Evolutionary conservation across 2,113 vertebrate species (phyloP), one percentile per base, ranked within the genome.

Genomic region (Dicrurus megarhynchus): DNA sequence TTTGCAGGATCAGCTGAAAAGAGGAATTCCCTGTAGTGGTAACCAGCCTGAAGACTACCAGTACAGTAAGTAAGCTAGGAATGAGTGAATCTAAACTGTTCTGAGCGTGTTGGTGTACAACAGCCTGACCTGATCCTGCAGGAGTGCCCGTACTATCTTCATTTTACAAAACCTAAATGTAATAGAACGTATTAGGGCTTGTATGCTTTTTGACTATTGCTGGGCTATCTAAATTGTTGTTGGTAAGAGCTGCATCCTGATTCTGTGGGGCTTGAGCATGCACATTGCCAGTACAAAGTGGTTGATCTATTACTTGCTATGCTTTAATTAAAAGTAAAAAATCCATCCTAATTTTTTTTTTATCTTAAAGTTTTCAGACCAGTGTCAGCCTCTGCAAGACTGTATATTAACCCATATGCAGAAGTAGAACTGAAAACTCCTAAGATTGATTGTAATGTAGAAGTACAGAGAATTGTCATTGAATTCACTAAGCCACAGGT

Each of bases 401-500:
- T 99, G 21, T 98, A 98, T 96, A 99, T 99, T 93, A 99, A 99
- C 94, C 99, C 99, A 3, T 97, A 97, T 41, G 99, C 99, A 44
- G 99, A 99, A 97, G 46, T 96, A 68, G 99, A 99, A 42, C 95
- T 99, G 44, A 98, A 98, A 89, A 98, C 98, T 53, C 99, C 99
- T 6, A 99, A 99, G 97, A 92, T 98, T 8, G 98, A 98, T 33
- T 97, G 99, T 73, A 98, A 98, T 47, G 97, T 99, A 76, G 99
- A 99, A 97, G 98, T 99, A 33, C 99, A 99, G 96, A 98, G 98
- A 96, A 99, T 99, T 69, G 98, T 98, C 32, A 93, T 99, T n/a
- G 99, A 99, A 94, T 97, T 99, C 95, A 99, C 98, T 39, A 99
- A 98, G 83, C 98, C 98, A 17, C 99, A 99, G 98, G 99, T 99